A percentile compares a stretch with the other conserved stretches of the same genome.
Conservation (phyloP, 2,113 vertebrate species). For the Vombatus ursinus region DNA sequence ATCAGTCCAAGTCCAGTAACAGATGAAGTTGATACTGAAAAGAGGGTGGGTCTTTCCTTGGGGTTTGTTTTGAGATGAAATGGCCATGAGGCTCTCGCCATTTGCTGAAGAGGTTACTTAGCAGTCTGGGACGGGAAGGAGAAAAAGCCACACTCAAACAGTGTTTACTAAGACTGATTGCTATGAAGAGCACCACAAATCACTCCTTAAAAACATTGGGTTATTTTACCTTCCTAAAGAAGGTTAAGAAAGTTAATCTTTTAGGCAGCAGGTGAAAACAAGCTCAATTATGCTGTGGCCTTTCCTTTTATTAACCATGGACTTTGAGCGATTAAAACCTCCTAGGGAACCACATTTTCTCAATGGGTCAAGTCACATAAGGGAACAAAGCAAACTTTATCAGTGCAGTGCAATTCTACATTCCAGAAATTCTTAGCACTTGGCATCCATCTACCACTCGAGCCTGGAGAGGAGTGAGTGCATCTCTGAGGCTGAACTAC, state of each 20-base stretch:
- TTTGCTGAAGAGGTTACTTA: slow-evolving; percentile 67
- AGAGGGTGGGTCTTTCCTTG: slow-evolving; percentile 69
- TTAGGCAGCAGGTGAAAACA: slow-evolving; percentile 86
- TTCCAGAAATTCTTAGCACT: slow-evolving; percentile 95
- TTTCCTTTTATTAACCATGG: slow-evolving; percentile 82
- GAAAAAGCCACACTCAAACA: slow-evolving; percentile 54
- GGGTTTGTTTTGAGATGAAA: slow-evolving; percentile 74
- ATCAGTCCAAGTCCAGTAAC: slow-evolving; percentile 67
- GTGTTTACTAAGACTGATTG: slow-evolving; percentile 78
- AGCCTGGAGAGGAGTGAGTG: slow-evolving; percentile 74
- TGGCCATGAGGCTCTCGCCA: slow-evolving; percentile 52
- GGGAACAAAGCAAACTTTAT: slow-evolving; percentile 99
- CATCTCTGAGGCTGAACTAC: slow-evolving; percentile 59
- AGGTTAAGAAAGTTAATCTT: slow-evolving; percentile 85
- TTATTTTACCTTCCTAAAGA: slow-evolving; percentile 77
- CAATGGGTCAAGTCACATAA: slow-evolving; percentile 90
- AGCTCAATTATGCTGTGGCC: slow-evolving; percentile 77
- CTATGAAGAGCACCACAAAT: slow-evolving; percentile 77
- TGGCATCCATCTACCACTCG: slow-evolving; percentile 88
- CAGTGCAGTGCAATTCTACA: slow-evolving; percentile 92
- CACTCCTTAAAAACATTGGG: slow-evolving; percentile 76
- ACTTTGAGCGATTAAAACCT: slow-evolving; percentile 85
- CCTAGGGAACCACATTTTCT: slow-evolving; percentile 87
- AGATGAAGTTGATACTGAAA: slow-evolving; percentile 79
- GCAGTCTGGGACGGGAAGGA: slow-evolving; percentile 67